Evolutionary conservation across 35 echinoderm and acorn worm species (phyloP).

Genomic region (Acanthaster planci): DNA sequence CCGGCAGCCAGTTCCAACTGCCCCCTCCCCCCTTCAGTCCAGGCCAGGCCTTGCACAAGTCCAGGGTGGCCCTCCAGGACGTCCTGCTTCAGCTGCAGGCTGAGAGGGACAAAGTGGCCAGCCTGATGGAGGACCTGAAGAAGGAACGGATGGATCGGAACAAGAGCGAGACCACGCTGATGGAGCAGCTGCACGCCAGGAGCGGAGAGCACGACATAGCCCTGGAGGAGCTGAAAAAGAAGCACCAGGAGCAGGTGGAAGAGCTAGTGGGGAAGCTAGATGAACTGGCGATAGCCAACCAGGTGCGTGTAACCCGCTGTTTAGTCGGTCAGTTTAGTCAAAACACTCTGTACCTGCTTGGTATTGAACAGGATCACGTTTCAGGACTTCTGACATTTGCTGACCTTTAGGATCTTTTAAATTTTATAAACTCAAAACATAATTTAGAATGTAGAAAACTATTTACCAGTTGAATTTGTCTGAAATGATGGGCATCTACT

Average conservation of each 20-base stretch:
- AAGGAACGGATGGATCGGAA: neutral
- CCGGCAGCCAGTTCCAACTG: neutral
- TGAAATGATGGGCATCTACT: too few relatives aligned
- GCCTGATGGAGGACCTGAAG: slow-evolving; percentile 22
- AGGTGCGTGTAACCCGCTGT: neutral
- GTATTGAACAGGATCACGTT: too few relatives aligned
- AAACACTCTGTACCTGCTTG: too few relatives aligned
- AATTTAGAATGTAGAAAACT: too few relatives aligned
- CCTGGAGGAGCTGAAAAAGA: neutral
- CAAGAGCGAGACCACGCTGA: slow-evolving; percentile 1
- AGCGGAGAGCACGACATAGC: neutral
- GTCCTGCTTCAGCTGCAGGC: slow-evolving; percentile 26
- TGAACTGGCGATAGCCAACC: slow-evolving; percentile 13
- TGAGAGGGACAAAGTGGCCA: slow-evolving; percentile 3
- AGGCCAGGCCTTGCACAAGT: neutral
- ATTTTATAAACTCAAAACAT: too few relatives aligned
- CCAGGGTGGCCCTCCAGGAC: slow-evolving; percentile 6
- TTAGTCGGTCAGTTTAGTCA: too few relatives aligned
- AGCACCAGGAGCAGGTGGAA: slow-evolving; percentile 18
- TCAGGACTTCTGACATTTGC: too few relatives aligned
- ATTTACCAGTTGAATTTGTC: too few relatives aligned
- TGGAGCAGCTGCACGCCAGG: neutral
- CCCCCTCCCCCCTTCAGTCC: neutral
- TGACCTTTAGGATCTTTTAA: too few relatives aligned
- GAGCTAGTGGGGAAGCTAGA: slow-evolving; percentile 5